These are phyloP conservation scores for Psittacus erithacus DNA, from an alignment of 2,113 vertebrate genomes.

Conservation along the genomic window DNA sequence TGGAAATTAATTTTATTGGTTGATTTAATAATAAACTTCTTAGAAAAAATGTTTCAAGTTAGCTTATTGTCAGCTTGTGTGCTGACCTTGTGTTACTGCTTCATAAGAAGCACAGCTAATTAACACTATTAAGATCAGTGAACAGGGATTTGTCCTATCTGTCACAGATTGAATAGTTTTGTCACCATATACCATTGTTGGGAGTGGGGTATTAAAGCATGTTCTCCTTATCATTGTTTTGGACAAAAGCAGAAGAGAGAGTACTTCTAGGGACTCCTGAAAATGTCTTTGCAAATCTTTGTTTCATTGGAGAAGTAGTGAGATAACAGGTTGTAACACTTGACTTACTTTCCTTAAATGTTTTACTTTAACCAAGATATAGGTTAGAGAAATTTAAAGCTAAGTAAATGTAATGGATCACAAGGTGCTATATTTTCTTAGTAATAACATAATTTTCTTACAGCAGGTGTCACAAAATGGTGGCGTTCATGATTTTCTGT, in stretches of 20 bases:
- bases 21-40: not conserved
- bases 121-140: not conserved
- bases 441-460: not conserved
- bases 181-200: not conserved
- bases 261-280: not conserved
- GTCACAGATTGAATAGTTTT: not conserved
- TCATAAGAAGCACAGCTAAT: not conserved
- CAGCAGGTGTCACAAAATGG: not conserved
- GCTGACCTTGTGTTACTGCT: not conserved
- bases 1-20: not conserved
- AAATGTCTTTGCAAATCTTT: not conserved
- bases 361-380: not conserved
- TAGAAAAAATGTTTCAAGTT: not conserved
- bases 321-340: not conserved
- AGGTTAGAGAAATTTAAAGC: not conserved
- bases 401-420: not conserved
- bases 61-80: not conserved
- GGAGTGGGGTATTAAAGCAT: not conserved
- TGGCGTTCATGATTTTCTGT: not conserved
- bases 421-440: not conserved
- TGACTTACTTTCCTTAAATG: not conserved
- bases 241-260: not conserved
- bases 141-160: not conserved
- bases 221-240: not conserved
- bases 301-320: not conserved